A percentile compares a stretch with the other conserved stretches of the same genome.
Evolutionary conservation across 1,140 invertebrate genomes (phyloP).

Genomic region (Dysdera silvatica): DNA sequence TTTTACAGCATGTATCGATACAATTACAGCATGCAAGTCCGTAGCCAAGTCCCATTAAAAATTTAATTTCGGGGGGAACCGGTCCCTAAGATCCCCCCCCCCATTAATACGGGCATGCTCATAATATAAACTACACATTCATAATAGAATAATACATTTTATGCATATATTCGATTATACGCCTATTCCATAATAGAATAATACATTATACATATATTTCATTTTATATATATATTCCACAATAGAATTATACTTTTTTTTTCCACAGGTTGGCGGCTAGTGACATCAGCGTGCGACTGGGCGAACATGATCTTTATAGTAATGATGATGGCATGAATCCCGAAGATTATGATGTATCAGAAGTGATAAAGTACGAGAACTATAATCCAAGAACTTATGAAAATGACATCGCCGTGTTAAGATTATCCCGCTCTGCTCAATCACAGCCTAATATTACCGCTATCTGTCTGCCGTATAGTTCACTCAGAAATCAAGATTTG

Average conservation of each 20-base stretch:
- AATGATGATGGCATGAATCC: conserved; percentile 31
- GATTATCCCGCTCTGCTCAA: conserved; percentile 29
- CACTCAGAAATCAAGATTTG: conserved; percentile 18
- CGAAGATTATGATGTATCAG: conserved; percentile 19
- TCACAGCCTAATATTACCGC: conserved; percentile 36
- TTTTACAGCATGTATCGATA: no score
- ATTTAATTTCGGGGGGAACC: no score
- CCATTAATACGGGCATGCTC: no score
- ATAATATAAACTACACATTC: no score
- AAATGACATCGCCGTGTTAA: conserved; percentile 41
- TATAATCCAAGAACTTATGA: conserved; percentile 38
- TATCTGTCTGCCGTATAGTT: conserved; percentile 37
- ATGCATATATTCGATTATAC: no score
- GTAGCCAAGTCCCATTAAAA: no score
- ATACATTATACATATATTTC: no score
- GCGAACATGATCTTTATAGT: conserved; percentile 38
- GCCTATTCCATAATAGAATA: no score
- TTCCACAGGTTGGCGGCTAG: conserved; percentile 6
- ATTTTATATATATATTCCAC: no score
- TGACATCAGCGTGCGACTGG: conserved; percentile 36
- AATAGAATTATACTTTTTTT: neutral
- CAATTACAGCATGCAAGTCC: no score
- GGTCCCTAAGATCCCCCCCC: no score
- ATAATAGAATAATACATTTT: no score
- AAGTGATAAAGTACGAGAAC: conserved; percentile 17